These are phyloP conservation scores for Gila robusta DNA, from an alignment of 2,797 vertebrate species.

Conservation along the genomic window DNA sequence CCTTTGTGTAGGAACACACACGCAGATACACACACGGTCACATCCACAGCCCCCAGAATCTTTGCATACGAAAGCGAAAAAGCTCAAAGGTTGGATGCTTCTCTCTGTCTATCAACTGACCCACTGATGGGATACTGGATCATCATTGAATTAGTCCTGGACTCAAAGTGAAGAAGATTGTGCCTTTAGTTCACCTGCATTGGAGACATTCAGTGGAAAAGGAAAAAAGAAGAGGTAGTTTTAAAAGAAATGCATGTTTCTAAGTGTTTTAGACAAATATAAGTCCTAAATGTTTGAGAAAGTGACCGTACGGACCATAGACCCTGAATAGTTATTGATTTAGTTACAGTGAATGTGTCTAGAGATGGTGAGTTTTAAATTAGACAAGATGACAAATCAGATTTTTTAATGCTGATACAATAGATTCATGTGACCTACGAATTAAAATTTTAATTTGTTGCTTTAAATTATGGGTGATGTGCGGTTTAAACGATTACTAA, in stretches of 20 bases:
- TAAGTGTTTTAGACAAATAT: background rate
- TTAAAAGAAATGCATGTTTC: background rate
- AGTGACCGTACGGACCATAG: background rate
- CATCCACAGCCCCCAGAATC: slow-evolving; percentile 38
- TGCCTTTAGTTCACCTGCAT: background rate
- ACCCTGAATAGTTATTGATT: background rate
- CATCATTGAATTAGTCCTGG: slow-evolving; percentile 10
- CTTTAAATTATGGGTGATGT: background rate
- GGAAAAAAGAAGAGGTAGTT: slow-evolving; percentile 26
- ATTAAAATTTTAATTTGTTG: background rate
- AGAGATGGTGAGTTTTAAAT: background rate
- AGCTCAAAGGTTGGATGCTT: slow-evolving; percentile 23
- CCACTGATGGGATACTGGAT: background rate
- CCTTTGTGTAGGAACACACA: slow-evolving; percentile 39
- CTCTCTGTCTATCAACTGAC: background rate
- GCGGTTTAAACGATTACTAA: background rate
- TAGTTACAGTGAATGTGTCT: background rate
- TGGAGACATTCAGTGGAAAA: background rate
- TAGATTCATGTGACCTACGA: background rate
- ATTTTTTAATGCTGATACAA: background rate
- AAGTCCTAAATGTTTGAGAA: background rate
- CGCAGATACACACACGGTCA: slow-evolving; percentile 32
- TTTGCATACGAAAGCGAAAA: slow-evolving; percentile 31
- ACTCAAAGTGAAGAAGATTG: slow-evolving; percentile 26
- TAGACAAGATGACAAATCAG: background rate